Evolutionary conservation across 2,888 invertebrate genomes (phyloP).

Genomic region (Celastrina argiolus): DNA sequence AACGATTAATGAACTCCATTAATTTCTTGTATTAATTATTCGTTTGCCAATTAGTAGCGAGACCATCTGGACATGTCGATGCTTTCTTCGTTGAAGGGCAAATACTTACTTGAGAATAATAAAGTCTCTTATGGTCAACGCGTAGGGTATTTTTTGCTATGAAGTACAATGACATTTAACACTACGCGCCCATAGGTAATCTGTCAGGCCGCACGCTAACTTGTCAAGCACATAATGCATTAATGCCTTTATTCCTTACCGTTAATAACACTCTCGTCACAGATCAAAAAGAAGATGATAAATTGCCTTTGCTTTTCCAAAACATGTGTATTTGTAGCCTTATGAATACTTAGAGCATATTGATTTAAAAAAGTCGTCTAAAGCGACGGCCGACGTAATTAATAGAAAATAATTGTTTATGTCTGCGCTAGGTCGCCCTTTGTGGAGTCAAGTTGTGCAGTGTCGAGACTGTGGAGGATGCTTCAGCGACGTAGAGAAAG

Average conservation of each 20-base stretch:
- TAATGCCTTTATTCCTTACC: too few species aligned
- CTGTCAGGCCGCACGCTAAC: neutral
- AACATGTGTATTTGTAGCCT: neutral
- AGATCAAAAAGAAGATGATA: too few species aligned
- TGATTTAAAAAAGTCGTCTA: neutral
- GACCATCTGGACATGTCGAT: neutral
- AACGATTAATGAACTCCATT: neutral
- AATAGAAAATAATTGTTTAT: conserved; percentile 14
- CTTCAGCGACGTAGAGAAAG: conserved; percentile 14
- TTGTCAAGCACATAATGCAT: neutral
- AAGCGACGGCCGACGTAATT: neutral
- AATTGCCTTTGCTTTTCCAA: neutral
- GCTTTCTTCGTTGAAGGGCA: neutral
- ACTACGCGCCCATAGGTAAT: neutral
- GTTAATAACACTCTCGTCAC: too few species aligned
- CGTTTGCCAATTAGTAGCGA: neutral
- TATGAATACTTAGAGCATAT: neutral
- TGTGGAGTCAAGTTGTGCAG: conserved; percentile 16
- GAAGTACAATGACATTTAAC: conserved; percentile 1
- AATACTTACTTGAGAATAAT: neutral
- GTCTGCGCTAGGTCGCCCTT: conserved; percentile 7
- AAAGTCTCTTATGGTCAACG: neutral
- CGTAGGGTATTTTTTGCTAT: neutral
- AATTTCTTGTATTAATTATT: conserved; percentile 6
- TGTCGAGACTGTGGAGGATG: conserved; percentile 8